A percentile compares a stretch with the other conserved stretches of the same genome.
Conservation (phyloP, 2,797 vertebrate genomes). For the Sorex maritimensis region DNA sequence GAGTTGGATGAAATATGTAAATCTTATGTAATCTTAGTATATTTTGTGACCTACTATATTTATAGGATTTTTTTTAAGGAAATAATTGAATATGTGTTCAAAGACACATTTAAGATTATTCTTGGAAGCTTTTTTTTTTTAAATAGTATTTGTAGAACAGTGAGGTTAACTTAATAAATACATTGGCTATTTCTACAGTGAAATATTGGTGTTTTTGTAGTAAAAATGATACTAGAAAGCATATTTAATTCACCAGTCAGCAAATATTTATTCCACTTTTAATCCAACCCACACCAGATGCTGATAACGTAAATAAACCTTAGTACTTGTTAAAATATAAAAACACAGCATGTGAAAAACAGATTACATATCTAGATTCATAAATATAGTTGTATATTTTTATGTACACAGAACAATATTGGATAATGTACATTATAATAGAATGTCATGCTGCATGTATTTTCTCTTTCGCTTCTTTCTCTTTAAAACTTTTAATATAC, state of each 20-base stretch:
- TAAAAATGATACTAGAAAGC: constrained; percentile 37
- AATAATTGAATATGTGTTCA: constrained; percentile 30
- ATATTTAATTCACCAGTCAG: constrained; percentile 33
- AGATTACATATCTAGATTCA: not conserved
- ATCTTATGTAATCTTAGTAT: not conserved
- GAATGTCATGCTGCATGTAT: constrained; percentile 16
- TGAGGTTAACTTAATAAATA: constrained; percentile 25
- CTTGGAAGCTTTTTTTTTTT: not conserved
- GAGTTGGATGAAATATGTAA: not conserved
- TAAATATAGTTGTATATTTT: not conserved
- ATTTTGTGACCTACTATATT: constrained; percentile 12
- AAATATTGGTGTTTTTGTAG: not conserved
- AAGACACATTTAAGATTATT: not conserved
- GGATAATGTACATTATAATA: constrained; percentile 3
- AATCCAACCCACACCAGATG: not conserved
- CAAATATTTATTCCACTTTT: not conserved
- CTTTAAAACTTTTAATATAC: constrained; percentile 35
- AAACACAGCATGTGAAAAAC: not conserved
- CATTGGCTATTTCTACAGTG: constrained; percentile 12
- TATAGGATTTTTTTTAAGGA: not conserved
- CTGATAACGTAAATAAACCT: constrained; percentile 28
- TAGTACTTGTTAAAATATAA: constrained; percentile 41
- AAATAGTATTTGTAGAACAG: not conserved
- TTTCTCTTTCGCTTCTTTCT: constrained; percentile 44
- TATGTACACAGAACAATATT: not conserved